Evolutionary conservation across 2,113 vertebrate genomes (phyloP), one percentile per base, ranked within the genome.

Genomic region (Ornithorhynchus anatinus): DNA sequence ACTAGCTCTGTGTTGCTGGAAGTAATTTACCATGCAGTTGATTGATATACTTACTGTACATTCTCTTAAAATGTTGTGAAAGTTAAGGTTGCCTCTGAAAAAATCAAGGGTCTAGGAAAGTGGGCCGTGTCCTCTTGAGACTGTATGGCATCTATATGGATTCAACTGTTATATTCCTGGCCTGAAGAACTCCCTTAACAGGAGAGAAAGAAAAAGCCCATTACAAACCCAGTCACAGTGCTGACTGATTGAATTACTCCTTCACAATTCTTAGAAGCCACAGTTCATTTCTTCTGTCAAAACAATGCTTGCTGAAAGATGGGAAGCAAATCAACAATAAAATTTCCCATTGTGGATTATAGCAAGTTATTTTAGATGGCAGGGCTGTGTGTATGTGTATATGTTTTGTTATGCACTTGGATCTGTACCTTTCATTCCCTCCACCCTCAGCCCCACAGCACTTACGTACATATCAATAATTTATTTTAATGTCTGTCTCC

Each of bases 301-400:
- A 78, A 65, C 32, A 38, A 17, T 59, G 56, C 36, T 69, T 64
- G 36, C 25, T n/a, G 33, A n/a, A 74, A 70, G 39, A 67, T 69
- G 23, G 44, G 33, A 63, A 74, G 14, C 64, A 23, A 69, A 29
- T 63, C 36, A 57, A 40, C 16, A 58, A 13, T 42, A 16, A 6
- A 25, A 43, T 53, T 58, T 23, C 43, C 27, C 31, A 54, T 65
- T 48, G 69, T 69, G 42, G 22, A 45, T 65, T 10, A 66, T 62
- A 3, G 12, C 3, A 7, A 25, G 40, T 62, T 32, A 25, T 50
- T 63, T 75, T 32, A 61, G 35, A 42, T 25, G 4, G 22, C 33
- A 48, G 44, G 33, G 5, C 15, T 39, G 14, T 19, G 9, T 10
- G n/a, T n/a, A n/a, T n/a, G n/a, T n/a, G n/a, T n/a, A n/a, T n/a